phyloP scores from a whole-genome alignment of 2,888 invertebrate genomes.

The Ceriagrion tenellum region DNA sequence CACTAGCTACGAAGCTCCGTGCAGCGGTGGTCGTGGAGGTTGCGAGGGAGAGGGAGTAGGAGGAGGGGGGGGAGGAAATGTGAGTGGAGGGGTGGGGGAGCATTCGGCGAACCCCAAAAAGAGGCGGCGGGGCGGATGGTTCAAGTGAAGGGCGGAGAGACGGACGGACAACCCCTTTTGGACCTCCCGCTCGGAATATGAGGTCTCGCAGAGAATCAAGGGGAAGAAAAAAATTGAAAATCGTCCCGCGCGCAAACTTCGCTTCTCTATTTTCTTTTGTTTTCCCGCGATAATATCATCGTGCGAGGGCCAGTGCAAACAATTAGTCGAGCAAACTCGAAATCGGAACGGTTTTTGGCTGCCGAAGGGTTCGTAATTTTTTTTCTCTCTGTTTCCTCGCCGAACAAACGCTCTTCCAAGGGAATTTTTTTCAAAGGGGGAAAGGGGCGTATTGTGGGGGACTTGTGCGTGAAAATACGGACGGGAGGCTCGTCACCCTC shows the following conservation, averaged over 20 bases:
- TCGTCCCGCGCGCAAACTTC: constrained; percentile 59
- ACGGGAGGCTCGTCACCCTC: background rate
- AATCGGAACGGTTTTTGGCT: constrained; percentile 54
- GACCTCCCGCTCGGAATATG: background rate
- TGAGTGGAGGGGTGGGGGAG: background rate
- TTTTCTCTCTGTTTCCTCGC: background rate
- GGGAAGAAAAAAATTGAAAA: constrained; percentile 55
- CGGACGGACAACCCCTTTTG: background rate
- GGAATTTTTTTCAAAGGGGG: background rate
- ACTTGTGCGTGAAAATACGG: background rate
- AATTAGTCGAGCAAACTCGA: constrained; percentile 57
- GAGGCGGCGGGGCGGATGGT: background rate
- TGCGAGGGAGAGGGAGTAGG: background rate
- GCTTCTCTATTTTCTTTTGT: constrained; percentile 24
- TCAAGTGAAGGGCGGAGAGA: background rate
- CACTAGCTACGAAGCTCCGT: background rate
- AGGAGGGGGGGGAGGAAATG: no score
- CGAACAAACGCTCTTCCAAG: background rate
- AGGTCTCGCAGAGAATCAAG: constrained; percentile 46
- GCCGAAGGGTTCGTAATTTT: constrained; percentile 22
- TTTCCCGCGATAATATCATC: constrained; percentile 60
- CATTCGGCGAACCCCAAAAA: background rate
- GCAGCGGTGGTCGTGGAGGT: background rate
- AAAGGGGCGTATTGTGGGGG: background rate
- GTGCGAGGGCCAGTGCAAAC: constrained; percentile 63